Base-by-base conservation (phyloP, 2,888 invertebrate genomes). In the Lissonota sp. region DNA sequence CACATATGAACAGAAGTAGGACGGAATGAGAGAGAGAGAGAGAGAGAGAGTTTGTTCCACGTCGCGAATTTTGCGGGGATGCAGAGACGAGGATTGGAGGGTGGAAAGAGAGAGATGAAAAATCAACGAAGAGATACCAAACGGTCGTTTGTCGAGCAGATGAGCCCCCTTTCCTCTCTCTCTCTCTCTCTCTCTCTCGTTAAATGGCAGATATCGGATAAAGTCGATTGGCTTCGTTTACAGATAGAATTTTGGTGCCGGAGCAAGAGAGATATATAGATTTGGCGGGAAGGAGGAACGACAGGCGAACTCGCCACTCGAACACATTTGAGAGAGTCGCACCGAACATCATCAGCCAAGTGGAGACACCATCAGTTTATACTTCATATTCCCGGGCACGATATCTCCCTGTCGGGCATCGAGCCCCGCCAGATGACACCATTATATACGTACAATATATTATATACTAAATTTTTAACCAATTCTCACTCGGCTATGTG, bases 221-320 rank as follows among this genome's bases (percentile, higher is more conserved):
- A 67, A 69, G 73, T 73, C 72, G 73, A 79, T 73, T 79, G 73
- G 72, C 67, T 73, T 79, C 67, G 73, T 73, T 79, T 72, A 60
- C 66, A 67, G 73, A 79, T 53, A 55, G 51, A 55, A 79, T 62
- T 79, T 67, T 12, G 37, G 16, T 64, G 64, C 67, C 55, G 51
- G 42, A 46, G 40, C n/a, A 40, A 39, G n/a, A 60, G 16, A 64
- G 63, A 55, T 63, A 55, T n/a, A 44, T 42, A 63, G 64, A 53
- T 12, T 39, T 42, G 14, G n/a, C 63, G 14, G n/a, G 46, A 64
- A 44, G 46, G 40, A 42, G 58, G 5, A 14, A 26, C 26, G 26
- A 26, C 1, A 12, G 53, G 14, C 6, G 5, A 57, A 12, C 14
- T 51, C 37, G 71, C 26, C 26, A 26, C 26, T 26, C 26, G 12